Evolutionary conservation across 2,113 vertebrate genomes (phyloP).

Genomic region (Copsychus sechellarum): DNA sequence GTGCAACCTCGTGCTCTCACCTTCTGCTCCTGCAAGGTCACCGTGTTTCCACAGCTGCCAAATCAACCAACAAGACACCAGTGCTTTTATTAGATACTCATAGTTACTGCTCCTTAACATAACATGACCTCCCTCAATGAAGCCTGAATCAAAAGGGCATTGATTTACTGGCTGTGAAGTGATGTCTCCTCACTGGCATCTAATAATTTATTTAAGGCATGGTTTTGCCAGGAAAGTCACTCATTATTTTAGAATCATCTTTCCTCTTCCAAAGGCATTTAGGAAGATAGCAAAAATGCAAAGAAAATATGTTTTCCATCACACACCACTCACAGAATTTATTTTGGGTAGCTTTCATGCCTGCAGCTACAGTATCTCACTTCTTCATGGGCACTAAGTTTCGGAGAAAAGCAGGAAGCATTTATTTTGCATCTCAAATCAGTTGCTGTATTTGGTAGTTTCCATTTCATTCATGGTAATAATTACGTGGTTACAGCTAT

Average conservation of each 20-base stretch:
- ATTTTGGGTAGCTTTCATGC: neutral
- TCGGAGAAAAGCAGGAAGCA: neutral
- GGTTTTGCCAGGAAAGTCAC: neutral
- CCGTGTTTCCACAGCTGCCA: conserved; percentile 17
- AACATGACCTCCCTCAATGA: neutral
- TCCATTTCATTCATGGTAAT: neutral
- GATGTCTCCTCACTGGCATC: conserved; percentile 16
- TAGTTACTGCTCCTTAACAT: neutral
- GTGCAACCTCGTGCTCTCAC: neutral
- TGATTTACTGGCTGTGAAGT: conserved; percentile 49
- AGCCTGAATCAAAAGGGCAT: conserved; percentile 29
- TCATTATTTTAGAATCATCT: neutral
- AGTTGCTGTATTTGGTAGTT: neutral
- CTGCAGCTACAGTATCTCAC: neutral
- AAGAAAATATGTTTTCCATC: neutral
- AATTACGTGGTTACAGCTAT: neutral
- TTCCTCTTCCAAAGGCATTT: neutral
- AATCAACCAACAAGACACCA: neutral
- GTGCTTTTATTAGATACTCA: conserved; percentile 12
- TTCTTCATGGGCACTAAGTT: neutral
- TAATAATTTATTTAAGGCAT: conserved; percentile 27
- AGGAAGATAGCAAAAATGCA: neutral
- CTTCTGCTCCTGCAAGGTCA: conserved; percentile 11
- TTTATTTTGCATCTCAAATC: neutral
- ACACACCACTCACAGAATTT: neutral